Evolutionary conservation across 2,888 invertebrate species (phyloP).

Genomic region (Erebia ligea): DNA sequence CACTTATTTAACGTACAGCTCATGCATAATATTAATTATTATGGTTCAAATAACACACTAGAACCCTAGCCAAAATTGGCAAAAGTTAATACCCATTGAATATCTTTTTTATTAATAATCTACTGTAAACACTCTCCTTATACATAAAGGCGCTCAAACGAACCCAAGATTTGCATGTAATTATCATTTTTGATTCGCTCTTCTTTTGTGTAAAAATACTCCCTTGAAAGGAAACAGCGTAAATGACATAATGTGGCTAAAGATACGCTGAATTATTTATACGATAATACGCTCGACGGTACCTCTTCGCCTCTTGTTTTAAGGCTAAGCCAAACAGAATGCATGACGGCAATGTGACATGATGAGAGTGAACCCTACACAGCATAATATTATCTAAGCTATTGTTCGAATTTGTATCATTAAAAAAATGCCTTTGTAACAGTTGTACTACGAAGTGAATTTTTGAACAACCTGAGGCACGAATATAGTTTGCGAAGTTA

Average conservation of each 20-base stretch:
- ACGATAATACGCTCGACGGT: conserved; percentile 68
- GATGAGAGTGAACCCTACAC: not conserved
- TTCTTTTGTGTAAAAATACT: conserved; percentile 83
- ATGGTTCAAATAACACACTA: not conserved
- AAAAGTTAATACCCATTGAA: conserved; percentile 10
- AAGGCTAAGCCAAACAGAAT: not conserved
- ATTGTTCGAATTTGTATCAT: no score
- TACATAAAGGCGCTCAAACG: conserved; percentile 55
- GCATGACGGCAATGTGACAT: not conserved
- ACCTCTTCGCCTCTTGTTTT: conserved; percentile 54
- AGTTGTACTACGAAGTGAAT: no score
- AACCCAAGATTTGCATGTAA: conserved; percentile 80
- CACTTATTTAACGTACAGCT: no score
- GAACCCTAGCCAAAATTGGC: conserved; percentile 19
- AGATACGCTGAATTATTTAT: conserved; percentile 82
- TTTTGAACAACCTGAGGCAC: no score
- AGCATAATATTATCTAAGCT: no score
- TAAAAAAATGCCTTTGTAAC: no score
- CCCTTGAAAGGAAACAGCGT: conserved; percentile 76
- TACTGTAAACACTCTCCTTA: conserved; percentile 44
- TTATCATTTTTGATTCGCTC: conserved; percentile 84
- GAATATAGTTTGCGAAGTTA: no score
- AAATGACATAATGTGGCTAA: conserved; percentile 80
- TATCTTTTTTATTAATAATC: conserved; percentile 30
- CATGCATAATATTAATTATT: no score